A percentile compares a stretch with the other conserved stretches of the same genome.
Conservation (phyloP, 2,797 vertebrate genomes). For the Xenopus petersii region DNA sequence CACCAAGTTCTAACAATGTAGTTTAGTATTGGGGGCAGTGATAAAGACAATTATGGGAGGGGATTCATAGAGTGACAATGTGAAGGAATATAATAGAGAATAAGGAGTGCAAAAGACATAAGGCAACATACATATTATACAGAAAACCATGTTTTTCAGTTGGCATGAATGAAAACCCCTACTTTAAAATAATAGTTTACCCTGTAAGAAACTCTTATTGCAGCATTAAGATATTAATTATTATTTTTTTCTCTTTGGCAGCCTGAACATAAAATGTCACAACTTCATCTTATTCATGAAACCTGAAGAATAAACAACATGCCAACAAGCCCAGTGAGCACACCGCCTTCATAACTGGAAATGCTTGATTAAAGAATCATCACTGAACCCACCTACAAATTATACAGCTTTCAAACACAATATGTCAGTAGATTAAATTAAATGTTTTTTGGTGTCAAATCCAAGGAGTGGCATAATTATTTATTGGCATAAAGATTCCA, state of each 20-base stretch:
- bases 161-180: no score
- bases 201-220: no score
- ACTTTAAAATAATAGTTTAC: no score
- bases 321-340: constrained; percentile 1
- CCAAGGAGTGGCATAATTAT: constrained; percentile 29
- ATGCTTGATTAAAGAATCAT: neutral
- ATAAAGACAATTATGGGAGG: no score
- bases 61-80: no score
- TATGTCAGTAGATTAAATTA: constrained; percentile 11
- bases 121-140: no score
- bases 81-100: no score
- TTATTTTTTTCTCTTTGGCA: constrained; percentile 1
- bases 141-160: no score
- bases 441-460: constrained; percentile 13
- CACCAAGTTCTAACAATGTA: no score
- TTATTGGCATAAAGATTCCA: neutral
- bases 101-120: no score
- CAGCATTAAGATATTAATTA: neutral
- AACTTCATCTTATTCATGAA: constrained; percentile 3
- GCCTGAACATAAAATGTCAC: constrained; percentile 7
- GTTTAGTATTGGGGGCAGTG: no score
- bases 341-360: constrained; percentile 11
- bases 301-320: constrained; percentile 7
- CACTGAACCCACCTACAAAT: neutral
- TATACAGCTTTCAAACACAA: neutral